Evolutionary conservation across 2,113 vertebrate species (phyloP), one percentile per base, ranked within the genome.

Genomic region (Hemichromis elongatus): DNA sequence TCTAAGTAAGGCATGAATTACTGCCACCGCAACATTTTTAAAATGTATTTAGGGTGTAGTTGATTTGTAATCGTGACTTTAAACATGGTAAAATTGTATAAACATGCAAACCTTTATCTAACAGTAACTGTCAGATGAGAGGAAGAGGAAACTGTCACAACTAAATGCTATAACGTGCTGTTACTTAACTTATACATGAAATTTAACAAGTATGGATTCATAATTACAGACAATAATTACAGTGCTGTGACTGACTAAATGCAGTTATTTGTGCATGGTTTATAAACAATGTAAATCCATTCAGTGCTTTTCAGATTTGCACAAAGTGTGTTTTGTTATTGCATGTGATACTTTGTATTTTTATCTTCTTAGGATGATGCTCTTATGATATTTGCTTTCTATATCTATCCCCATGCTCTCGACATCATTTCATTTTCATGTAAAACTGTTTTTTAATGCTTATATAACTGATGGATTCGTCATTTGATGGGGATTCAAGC

Each of bases 291-390:
- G 50, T 42, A 50, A 78, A 88, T 35, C 7, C 24, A 30, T 61
- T 24, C 47, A 24, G 12, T 88, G 21, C 26, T 63, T 35, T 88
- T 45, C 10, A 40, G 14, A 75, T 66, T 28, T 81, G 35, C 66
- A 73, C 21, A 81, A 83, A 83, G 42, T 24, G 35, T 78, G 55
- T 80, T 40, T 55, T 83, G 40, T 6, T 78, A 4, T 81, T 82
- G 70, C 63, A 75, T 80, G 26, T 87, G 45, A 78, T 47, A 8
- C 84, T 84, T 83, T 68, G 80, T 77, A 81, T 35, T 83, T 92
- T 75, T 33, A 83, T 24, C 77, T 53, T 81, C 35, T 53, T 16
- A 21, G 75, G 14, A 19, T 68, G 70, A 70, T 10, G 7, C 26
- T 70, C 66, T 73, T 21, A 18, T 79, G 11, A 19, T 56, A 56